Conservation (phyloP, 2,888 invertebrate genomes). For the Elmis aenea region DNA sequence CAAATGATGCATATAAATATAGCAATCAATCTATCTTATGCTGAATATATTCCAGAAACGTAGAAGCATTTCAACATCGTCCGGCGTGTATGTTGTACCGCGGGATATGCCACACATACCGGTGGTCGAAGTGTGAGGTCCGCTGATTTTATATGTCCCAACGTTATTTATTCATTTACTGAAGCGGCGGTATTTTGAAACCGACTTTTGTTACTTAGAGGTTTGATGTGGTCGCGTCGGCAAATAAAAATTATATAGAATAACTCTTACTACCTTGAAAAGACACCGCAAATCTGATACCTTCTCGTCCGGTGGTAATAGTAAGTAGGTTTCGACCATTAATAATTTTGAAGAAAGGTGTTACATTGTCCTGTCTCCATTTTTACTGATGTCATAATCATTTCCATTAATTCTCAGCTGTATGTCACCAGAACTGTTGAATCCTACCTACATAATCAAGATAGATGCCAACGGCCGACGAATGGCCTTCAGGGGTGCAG, state of each 20-base stretch:
- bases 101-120: slow-evolving; percentile 18
- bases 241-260: slow-evolving; percentile 9
- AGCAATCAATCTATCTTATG: slow-evolving; percentile 11
- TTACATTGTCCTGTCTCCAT: too few relatives aligned
- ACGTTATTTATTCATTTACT: slow-evolving; percentile 21
- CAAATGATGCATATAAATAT: slow-evolving; percentile 8
- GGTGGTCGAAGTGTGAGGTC: slow-evolving; percentile 23
- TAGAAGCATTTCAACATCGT: slow-evolving; percentile 14
- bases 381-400: not conserved
- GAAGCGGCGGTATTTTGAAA: slow-evolving; percentile 17
- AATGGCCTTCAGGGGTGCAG: slow-evolving; percentile 15
- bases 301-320: too few relatives aligned
- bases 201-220: slow-evolving; percentile 10
- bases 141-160: slow-evolving; percentile 18
- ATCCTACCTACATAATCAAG: not conserved
- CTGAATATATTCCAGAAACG: slow-evolving; percentile 12
- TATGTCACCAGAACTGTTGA: slow-evolving; percentile 1
- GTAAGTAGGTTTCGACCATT: too few relatives aligned
- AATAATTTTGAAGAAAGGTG: too few relatives aligned
- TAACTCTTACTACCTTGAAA: too few relatives aligned
- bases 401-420: slow-evolving; percentile 5
- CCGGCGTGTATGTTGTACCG: slow-evolving; percentile 12
- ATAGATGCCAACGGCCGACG: slow-evolving; percentile 12
- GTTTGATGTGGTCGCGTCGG: slow-evolving; percentile 7
- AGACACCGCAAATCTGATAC: too few relatives aligned